Evolutionary conservation across 1,140 invertebrate genomes (phyloP).

Genomic region (Anagrus nilaparvatae): DNA sequence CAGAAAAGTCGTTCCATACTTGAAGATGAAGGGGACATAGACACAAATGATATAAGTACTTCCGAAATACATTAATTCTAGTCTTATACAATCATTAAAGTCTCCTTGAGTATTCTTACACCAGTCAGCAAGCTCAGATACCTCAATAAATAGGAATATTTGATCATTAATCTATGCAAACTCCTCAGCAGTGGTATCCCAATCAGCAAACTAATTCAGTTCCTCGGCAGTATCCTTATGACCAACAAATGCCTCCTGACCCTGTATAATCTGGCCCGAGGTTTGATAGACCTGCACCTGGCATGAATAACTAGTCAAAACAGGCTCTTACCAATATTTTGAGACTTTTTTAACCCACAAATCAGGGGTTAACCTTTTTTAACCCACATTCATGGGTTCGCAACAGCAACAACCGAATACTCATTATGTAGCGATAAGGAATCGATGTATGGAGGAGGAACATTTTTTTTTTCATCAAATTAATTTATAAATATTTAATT

Average conservation of each 20-base stretch:
- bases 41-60: conserved; percentile 62
- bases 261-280: conserved; percentile 44
- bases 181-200: conserved; percentile 55
- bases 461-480: too few relatives aligned
- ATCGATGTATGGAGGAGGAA: too few relatives aligned
- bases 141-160: conserved; percentile 36
- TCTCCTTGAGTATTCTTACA: too few relatives aligned
- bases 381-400: conserved; percentile 39
- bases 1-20: conserved; percentile 47
- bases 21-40: conserved; percentile 63
- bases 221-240: conserved; percentile 40
- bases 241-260: conserved; percentile 37
- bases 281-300: conserved; percentile 48
- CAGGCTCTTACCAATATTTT: conserved; percentile 81
- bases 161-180: too few relatives aligned
- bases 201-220: conserved; percentile 47
- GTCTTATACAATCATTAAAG: too few relatives aligned
- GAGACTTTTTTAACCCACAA: conserved; percentile 47
- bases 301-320: conserved; percentile 61
- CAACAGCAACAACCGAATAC: too few relatives aligned
- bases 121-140: conserved; percentile 46
- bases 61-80: too few relatives aligned
- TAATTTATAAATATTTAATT: too few relatives aligned
- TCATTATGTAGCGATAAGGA: too few relatives aligned
- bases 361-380: too few relatives aligned